phyloP scores from a whole-genome alignment of 1,140 invertebrate genomes.

The Megalonaias nervosa region DNA sequence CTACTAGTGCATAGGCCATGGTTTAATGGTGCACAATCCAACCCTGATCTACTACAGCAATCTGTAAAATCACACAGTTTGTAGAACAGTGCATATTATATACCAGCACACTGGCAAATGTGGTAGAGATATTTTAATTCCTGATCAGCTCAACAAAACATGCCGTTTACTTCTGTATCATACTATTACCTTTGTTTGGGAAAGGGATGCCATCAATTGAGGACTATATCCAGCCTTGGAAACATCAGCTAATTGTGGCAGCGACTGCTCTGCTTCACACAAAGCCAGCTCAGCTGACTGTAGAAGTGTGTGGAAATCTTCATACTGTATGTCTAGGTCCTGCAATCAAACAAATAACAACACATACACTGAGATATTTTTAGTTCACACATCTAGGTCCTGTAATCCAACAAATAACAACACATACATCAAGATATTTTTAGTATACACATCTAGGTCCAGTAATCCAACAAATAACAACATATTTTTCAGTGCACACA shows the following conservation, averaged over 20 bases:
- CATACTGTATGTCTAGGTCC: conserved; percentile 55
- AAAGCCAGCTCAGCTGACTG: conserved; percentile 49
- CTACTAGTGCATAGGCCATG: too few species aligned
- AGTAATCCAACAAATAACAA: too few species aligned
- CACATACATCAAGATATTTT: too few species aligned
- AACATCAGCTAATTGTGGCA: conserved; percentile 39
- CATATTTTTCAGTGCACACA: conserved; percentile 49
- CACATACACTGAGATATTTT: not conserved
- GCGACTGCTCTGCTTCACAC: conserved; percentile 64
- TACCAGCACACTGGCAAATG: too few species aligned
- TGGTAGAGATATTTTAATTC: too few species aligned
- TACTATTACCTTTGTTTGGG: conserved; percentile 44
- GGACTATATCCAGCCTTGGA: conserved; percentile 25
- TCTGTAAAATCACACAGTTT: too few species aligned
- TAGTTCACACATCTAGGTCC: not conserved
- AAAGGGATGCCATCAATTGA: conserved; percentile 38
- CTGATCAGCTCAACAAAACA: too few species aligned
- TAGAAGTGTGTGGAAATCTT: conserved; percentile 46
- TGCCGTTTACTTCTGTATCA: not conserved
- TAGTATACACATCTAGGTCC: too few species aligned
- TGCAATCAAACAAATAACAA: conserved; percentile 22
- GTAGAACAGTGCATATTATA: too few species aligned
- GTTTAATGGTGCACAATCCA: too few species aligned
- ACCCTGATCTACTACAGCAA: too few species aligned
- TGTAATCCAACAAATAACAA: not conserved